Base-by-base conservation (phyloP, 2,888 invertebrate species). In the Cephus rjabovi region DNA sequence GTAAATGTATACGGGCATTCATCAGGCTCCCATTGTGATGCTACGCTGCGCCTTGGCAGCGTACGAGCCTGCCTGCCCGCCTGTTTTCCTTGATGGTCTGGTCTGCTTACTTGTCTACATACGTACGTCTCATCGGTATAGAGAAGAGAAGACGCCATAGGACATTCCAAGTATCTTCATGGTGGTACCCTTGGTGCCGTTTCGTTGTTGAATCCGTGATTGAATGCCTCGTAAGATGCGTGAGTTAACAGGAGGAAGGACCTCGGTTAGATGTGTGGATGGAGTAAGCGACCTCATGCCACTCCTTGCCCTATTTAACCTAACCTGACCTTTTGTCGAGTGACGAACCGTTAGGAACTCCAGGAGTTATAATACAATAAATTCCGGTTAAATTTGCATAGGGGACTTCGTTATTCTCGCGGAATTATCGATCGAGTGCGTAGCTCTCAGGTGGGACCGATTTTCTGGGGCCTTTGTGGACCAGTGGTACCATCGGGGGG, bases 1-100 rank as follows among this genome's bases (percentile, higher is more conserved):
- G 90, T 90, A 90, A 90, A 90, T 90, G 85, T 90, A 90, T 90
- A 90, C 89, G 87, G 85, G 87, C 87, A 89, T 90, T 90, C 90
- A 89, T 90, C 90, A 90, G 86, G 84, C 86, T 84, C 56, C 89
- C 86, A 89, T 89, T 89, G 89, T 88, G 86, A 88, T 86, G 87
- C 86, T 84, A 83, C 83, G 83, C 82, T 78, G 81, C 81, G 82
- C 83, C 80, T 83, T 82, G 81, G 79, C 82, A 79, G 81, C 79
- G 82, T 80, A 82, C 80, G 23, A 56, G 56, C 56, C 56, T 56
- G 56, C 56, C 37, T 35, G n/a, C 33, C 23, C 23, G 74, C 11
- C 30, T 37, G 33, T 31, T 74, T 74, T 74, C 74, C 40, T 74
- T 35, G 74, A n/a, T n/a, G 40, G 75, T n/a, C 40, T 56, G 56